phyloP scores from a whole-genome alignment of 2,113 vertebrate species.

The Danionella cerebrum region DNA sequence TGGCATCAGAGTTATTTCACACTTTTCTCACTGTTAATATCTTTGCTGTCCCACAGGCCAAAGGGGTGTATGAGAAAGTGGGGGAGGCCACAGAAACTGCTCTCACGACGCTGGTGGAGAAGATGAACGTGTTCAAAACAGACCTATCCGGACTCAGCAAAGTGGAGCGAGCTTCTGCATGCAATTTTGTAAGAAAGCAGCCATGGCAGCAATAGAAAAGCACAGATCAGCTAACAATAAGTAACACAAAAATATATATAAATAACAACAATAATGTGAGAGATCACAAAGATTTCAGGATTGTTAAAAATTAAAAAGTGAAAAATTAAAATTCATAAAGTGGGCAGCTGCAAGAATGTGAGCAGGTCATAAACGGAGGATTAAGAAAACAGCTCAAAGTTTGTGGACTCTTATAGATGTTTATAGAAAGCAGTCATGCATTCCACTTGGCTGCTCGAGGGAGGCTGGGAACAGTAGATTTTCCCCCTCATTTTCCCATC shows the following conservation, averaged over 20 bases:
- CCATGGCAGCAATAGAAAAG: background rate
- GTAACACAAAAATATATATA: background rate
- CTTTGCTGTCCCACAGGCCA: conserved; percentile 68
- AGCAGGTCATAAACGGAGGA: background rate
- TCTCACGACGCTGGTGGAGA: conserved; percentile 91
- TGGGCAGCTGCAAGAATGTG: too few species aligned
- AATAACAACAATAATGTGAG: background rate
- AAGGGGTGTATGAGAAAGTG: conserved; percentile 93
- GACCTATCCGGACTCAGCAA: conserved; percentile 72
- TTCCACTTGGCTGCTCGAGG: background rate
- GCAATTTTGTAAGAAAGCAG: conserved; percentile 73
- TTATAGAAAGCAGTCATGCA: background rate
- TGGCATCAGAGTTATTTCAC: background rate
- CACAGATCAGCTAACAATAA: background rate
- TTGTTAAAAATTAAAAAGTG: too few species aligned
- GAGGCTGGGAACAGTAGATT: background rate
- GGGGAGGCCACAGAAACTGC: conserved; percentile 96
- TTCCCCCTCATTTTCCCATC: background rate
- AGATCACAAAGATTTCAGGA: background rate
- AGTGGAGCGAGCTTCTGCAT: conserved; percentile 84
- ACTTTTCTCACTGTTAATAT: background rate
- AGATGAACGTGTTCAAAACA: conserved; percentile 94
- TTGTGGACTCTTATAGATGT: background rate
- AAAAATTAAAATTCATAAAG: too few species aligned
- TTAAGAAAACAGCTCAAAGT: background rate